Evolutionary conservation across 2,113 vertebrate genomes (phyloP).

Genomic region (Laticauda colubrina): DNA sequence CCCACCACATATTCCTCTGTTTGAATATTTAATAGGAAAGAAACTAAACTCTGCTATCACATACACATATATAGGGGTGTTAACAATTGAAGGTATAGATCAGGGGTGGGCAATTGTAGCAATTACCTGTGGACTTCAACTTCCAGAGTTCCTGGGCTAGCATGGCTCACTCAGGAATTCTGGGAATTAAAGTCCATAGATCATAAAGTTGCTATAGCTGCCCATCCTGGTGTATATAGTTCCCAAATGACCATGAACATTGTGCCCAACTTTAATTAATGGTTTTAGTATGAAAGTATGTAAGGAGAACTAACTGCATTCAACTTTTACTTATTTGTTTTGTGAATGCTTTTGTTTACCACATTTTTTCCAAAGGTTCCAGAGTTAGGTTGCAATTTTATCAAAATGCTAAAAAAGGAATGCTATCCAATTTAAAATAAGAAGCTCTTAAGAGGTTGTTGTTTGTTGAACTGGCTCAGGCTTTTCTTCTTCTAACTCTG

Average conservation of each 20-base stretch:
- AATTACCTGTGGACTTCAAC: no score
- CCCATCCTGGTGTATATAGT: no score
- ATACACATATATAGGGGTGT: background rate
- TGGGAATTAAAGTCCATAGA: no score
- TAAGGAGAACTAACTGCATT: background rate
- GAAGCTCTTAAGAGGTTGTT: background rate
- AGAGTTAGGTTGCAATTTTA: background rate
- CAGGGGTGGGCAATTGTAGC: no score
- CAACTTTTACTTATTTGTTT: background rate
- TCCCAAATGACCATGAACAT: background rate
- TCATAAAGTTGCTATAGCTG: no score
- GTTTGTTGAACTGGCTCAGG: background rate
- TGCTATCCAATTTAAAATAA: background rate
- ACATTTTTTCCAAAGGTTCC: background rate
- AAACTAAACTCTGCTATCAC: no score
- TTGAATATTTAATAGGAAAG: background rate
- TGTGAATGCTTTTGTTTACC: background rate
- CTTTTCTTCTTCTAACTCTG: background rate
- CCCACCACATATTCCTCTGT: background rate
- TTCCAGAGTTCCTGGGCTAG: no score
- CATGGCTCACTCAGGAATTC: no score
- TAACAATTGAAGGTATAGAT: no score
- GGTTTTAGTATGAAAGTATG: background rate
- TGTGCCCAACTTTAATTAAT: background rate
- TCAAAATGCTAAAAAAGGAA: background rate